phyloP scores from a whole-genome alignment of 2,113 vertebrate genomes.

The Sander lucioperca region DNA sequence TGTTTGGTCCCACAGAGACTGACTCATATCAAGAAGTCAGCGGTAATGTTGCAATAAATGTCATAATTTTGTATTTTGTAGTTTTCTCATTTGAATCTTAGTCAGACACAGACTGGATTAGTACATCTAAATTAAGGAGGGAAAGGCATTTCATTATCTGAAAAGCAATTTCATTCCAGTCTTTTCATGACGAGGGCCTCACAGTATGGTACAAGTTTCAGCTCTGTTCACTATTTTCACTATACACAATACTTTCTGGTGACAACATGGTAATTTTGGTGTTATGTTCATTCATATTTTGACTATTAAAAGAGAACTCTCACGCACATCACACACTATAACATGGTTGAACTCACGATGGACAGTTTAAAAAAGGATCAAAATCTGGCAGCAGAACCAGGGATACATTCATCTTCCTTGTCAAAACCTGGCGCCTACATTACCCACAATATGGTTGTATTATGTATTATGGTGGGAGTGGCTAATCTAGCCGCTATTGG shows the following conservation, averaged over 20 bases:
- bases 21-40: conserved; percentile 9
- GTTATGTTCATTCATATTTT: neutral
- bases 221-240: neutral
- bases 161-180: conserved; percentile 17
- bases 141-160: conserved; percentile 20
- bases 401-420: no score
- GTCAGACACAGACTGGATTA: neutral
- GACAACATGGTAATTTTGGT: neutral
- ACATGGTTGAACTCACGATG: neutral
- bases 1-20: conserved; percentile 14
- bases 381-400: no score
- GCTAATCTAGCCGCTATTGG: no score
- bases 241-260: conserved; percentile 4
- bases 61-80: neutral
- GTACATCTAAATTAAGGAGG: neutral
- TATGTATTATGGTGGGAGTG: no score
- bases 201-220: neutral
- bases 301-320: neutral
- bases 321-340: neutral
- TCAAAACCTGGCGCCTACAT: no score
- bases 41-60: conserved; percentile 20
- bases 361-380: neutral
- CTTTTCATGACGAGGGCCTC: neutral
- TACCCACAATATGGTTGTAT: no score
- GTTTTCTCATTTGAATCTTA: conserved; percentile 31